Percentiles rank a stretch among this genome's conserved stretches.
Evolutionary conservation across 2,797 vertebrate species (phyloP).

Genomic region (Centropyge bicolor): DNA sequence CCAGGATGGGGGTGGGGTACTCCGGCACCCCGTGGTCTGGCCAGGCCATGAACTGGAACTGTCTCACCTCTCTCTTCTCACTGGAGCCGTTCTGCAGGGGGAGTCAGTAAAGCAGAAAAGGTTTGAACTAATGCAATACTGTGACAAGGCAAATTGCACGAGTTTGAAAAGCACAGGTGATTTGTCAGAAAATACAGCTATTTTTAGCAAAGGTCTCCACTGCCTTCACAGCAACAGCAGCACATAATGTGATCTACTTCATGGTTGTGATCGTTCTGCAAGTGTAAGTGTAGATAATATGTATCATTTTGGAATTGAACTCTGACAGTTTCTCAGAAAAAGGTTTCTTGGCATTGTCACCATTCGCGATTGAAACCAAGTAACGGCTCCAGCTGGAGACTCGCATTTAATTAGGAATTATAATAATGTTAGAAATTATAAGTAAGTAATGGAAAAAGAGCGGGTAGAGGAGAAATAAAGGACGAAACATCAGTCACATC

Average conservation of each 20-base stretch:
- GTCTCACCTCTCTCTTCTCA: slow-evolving; percentile 94
- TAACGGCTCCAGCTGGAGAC: slow-evolving; percentile 44
- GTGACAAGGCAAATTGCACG: slow-evolving; percentile 2
- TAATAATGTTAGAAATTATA: slow-evolving; percentile 57
- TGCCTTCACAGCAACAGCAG: slow-evolving; percentile 40
- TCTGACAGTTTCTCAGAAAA: slow-evolving; percentile 37
- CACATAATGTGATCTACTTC: slow-evolving; percentile 44
- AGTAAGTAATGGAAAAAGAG: slow-evolving; percentile 39
- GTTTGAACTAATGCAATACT: not conserved
- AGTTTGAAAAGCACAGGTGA: slow-evolving; percentile 44
- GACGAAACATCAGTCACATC: slow-evolving; percentile 56
- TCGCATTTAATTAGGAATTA: slow-evolving; percentile 61
- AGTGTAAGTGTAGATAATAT: slow-evolving; percentile 50
- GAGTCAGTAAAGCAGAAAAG: slow-evolving; percentile 9
- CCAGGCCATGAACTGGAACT: slow-evolving; percentile 99
- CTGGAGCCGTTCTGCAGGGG: slow-evolving; percentile 91
- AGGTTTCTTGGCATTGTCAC: slow-evolving; percentile 49
- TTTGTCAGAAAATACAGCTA: slow-evolving; percentile 45
- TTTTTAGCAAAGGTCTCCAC: slow-evolving; percentile 43
- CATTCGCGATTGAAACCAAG: slow-evolving; percentile 57
- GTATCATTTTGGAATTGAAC: slow-evolving; percentile 39
- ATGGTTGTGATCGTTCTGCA: slow-evolving; percentile 41
- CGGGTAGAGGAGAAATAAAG: slow-evolving; percentile 53
- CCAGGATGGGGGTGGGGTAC: slow-evolving; percentile 95
- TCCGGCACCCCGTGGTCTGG: slow-evolving; percentile 96